Evolutionary conservation across 2,113 vertebrate species (phyloP).

Genomic region (Rhegmatorhina hoffmannsi): DNA sequence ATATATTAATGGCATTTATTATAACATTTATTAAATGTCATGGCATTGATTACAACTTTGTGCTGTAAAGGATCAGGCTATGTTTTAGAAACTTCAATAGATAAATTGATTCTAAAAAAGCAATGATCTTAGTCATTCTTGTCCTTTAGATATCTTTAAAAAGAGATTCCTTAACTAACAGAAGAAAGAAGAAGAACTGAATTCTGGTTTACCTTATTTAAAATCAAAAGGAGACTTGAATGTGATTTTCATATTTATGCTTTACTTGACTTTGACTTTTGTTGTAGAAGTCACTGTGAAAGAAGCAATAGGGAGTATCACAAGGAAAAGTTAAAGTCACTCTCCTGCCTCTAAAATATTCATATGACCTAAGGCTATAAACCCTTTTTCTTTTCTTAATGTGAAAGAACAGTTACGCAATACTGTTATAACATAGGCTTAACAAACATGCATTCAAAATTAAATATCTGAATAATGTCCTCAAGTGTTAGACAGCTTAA

Average conservation of each 20-base stretch:
- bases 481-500: neutral
- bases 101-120: neutral
- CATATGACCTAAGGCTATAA: neutral
- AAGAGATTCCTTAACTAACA: neutral
- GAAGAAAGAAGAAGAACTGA: neutral
- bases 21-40: neutral
- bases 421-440: neutral
- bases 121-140: neutral
- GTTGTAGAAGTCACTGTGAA: neutral
- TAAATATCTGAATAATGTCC: neutral
- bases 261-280: neutral
- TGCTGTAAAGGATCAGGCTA: neutral
- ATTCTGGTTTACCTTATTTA: neutral
- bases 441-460: neutral
- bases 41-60: neutral
- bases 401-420: neutral
- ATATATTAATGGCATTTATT: neutral
- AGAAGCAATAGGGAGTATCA: neutral
- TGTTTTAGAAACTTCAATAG: neutral
- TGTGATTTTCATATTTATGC: slow-evolving; percentile 1
- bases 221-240: neutral
- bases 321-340: neutral
- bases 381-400: neutral
- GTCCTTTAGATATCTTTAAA: neutral
- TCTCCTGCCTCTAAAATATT: neutral